Percentiles rank a stretch among this genome's conserved stretches.
Conservation (phyloP, 1,140 invertebrate species). For the Trichomalopsis sarcophagae region DNA sequence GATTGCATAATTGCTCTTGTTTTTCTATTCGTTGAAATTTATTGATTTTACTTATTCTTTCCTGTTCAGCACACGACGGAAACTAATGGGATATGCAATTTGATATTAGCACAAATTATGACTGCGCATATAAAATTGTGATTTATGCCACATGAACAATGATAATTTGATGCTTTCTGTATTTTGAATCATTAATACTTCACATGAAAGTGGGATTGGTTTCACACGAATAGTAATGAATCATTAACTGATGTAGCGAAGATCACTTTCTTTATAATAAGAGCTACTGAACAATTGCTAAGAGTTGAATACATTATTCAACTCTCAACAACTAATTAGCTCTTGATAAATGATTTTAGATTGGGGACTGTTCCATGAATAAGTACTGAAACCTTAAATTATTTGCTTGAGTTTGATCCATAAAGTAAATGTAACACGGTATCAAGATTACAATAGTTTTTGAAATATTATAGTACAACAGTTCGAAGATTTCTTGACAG, state of each 20-base stretch:
- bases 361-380: background rate
- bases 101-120: background rate
- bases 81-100: background rate
- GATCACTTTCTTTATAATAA: background rate
- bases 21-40: background rate
- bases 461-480: constrained; percentile 2
- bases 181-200: background rate
- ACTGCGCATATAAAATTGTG: background rate
- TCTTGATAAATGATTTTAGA: background rate
- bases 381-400: background rate
- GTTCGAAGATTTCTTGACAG: constrained; percentile 45
- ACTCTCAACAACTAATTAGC: background rate
- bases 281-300: too few relatives aligned
- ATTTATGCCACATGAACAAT: background rate
- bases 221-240: background rate
- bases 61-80: too few relatives aligned
- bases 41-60: background rate
- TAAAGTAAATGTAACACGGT: constrained; percentile 43
- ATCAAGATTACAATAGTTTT: constrained; percentile 47
- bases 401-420: constrained; percentile 5
- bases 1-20: background rate
- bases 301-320: too few relatives aligned
- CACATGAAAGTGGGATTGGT: constrained; percentile 9
- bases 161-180: background rate
- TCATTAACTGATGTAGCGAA: background rate